Conservation (phyloP, 2,113 vertebrate species). For the Carassius carassius region DNA sequence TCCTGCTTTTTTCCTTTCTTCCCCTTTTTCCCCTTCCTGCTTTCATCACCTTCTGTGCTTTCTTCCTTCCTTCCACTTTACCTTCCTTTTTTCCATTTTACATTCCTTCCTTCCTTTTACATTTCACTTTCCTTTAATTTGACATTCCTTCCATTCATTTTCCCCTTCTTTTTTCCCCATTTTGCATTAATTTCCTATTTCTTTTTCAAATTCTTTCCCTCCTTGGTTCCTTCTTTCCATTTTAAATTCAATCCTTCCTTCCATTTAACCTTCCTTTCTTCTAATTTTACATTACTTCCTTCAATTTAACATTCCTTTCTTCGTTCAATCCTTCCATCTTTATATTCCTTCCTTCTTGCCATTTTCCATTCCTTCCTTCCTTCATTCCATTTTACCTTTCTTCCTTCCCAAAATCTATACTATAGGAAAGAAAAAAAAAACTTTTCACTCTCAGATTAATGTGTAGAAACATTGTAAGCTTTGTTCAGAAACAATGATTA, state of each 20-base stretch:
- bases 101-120: no score
- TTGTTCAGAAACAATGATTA: not conserved
- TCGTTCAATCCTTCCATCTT: no score
- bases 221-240: not conserved
- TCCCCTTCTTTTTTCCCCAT: not conserved
- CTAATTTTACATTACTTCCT: no score
- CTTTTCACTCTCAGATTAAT: not conserved
- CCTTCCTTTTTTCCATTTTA: no score
- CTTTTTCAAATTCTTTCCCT: not conserved
- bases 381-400: no score
- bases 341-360: no score
- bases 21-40: not conserved
- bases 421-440: not conserved
- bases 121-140: no score
- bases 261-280: no score
- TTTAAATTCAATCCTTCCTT: not conserved
- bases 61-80: not conserved
- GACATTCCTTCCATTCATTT: no score
- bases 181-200: not conserved
- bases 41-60: not conserved
- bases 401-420: not conserved
- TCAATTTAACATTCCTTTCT: no score
- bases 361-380: no score
- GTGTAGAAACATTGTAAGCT: not conserved
- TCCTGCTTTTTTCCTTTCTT: not conserved